phyloP scores from a whole-genome alignment of 2,113 vertebrate species.

The Coryphaenoides rupestris region DNA sequence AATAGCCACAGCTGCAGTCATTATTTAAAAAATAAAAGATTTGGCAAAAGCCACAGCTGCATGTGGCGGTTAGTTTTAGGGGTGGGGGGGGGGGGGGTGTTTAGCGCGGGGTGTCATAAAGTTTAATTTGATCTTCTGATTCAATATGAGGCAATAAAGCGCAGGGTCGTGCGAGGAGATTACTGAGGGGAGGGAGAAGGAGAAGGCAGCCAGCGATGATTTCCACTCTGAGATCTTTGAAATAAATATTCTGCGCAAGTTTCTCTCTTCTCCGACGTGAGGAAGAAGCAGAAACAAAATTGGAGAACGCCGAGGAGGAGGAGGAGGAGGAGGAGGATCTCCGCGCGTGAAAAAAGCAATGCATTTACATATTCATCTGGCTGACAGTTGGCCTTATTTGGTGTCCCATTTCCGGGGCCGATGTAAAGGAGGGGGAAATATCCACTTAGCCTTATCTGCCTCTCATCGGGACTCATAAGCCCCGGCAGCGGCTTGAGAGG shows the following conservation, averaged over 20 bases:
- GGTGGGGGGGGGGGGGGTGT: no score
- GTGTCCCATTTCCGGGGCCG: slow-evolving; percentile 66
- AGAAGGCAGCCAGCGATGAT: slow-evolving; percentile 39
- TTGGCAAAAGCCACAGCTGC: no score
- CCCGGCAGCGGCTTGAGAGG: slow-evolving; percentile 66
- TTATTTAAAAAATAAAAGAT: no score
- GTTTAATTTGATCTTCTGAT: slow-evolving; percentile 60
- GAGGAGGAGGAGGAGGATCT: slow-evolving; percentile 61
- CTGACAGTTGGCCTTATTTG: slow-evolving; percentile 67
- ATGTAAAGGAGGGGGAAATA: slow-evolving; percentile 60
- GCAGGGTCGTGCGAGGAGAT: slow-evolving; percentile 19
- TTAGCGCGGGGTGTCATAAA: slow-evolving; percentile 26
- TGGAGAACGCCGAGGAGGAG: no score
- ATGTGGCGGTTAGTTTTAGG: no score
- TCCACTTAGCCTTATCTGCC: slow-evolving; percentile 77
- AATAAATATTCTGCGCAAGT: slow-evolving; percentile 17
- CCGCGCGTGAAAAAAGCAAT: slow-evolving; percentile 61
- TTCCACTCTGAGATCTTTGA: slow-evolving; percentile 62
- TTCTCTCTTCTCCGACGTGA: no score
- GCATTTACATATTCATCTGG: slow-evolving; percentile 78
- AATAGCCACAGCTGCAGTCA: no score
- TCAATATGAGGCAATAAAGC: slow-evolving; percentile 47
- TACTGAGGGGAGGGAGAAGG: no score
- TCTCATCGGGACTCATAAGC: slow-evolving; percentile 69
- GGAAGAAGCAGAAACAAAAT: no score